These are phyloP conservation scores for Stratiomys singularior DNA, from an alignment of 2,888 invertebrate species.

Conservation along the genomic window DNA sequence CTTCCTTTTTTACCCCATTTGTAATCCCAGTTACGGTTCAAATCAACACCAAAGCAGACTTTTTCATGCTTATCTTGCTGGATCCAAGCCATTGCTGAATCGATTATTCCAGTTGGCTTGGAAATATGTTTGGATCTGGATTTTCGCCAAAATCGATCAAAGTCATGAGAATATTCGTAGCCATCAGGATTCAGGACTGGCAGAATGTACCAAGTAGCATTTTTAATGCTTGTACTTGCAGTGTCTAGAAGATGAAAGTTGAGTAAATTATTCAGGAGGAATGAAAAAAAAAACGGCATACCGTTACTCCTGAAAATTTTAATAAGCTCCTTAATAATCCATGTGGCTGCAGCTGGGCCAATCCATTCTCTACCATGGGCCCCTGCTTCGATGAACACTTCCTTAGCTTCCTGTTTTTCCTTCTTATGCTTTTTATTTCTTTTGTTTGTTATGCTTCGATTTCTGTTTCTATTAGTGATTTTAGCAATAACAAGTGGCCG, in stretches of 20 bases:
- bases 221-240: constrained; percentile 58
- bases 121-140: constrained; percentile 72
- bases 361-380: constrained; percentile 84
- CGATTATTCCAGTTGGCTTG: constrained; percentile 58
- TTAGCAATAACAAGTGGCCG: constrained; percentile 77
- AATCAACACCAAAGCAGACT: constrained; percentile 78
- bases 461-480: constrained; percentile 66
- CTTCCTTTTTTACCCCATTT: constrained; percentile 78
- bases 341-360: constrained; percentile 79
- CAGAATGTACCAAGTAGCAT: constrained; percentile 75
- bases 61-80: constrained; percentile 58
- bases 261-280: too few relatives aligned
- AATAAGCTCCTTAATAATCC: constrained; percentile 76
- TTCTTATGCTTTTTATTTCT: constrained; percentile 62
- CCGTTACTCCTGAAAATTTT: constrained; percentile 71
- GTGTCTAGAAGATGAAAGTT: constrained; percentile 57
- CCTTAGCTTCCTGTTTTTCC: constrained; percentile 72
- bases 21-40: constrained; percentile 81
- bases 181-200: constrained; percentile 83
- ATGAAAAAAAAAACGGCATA: constrained; percentile 58
- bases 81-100: constrained; percentile 63
- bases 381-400: constrained; percentile 84
- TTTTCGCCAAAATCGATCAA: constrained; percentile 83
- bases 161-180: constrained; percentile 78
- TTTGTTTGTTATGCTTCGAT: constrained; percentile 54